Evolutionary conservation across 2,888 invertebrate species (phyloP).

Genomic region (Apodemia mormo): DNA sequence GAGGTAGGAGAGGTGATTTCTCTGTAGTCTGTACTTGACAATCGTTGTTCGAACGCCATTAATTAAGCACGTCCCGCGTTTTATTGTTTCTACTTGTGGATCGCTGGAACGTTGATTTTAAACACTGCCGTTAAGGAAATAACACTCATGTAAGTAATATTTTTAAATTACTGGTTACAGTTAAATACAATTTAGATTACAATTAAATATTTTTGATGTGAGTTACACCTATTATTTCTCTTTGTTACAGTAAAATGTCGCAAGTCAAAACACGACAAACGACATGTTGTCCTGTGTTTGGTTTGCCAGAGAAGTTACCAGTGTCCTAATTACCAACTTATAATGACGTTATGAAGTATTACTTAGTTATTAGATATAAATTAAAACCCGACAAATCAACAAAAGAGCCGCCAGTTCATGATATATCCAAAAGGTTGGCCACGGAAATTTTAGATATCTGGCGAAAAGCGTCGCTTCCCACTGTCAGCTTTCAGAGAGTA

Average conservation of each 20-base stretch:
- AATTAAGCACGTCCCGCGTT: background rate
- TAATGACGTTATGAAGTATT: background rate
- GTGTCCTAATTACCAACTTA: too few species aligned
- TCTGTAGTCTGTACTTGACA: background rate
- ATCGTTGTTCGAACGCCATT: background rate
- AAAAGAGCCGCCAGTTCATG: background rate
- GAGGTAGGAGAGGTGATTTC: background rate
- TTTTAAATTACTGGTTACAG: background rate
- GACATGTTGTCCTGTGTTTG: constrained; percentile 11
- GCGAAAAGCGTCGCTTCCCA: background rate
- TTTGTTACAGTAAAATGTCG: background rate
- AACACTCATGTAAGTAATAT: background rate
- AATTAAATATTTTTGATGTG: background rate
- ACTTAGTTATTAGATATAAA: background rate
- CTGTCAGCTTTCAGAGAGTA: background rate
- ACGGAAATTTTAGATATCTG: background rate
- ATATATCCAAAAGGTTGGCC: background rate
- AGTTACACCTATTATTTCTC: background rate
- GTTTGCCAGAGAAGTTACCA: constrained; percentile 1
- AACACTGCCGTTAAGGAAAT: background rate
- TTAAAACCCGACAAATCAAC: background rate
- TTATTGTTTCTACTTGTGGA: background rate
- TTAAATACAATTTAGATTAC: background rate
- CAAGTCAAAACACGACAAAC: background rate
- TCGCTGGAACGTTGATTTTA: background rate